A percentile compares a stretch with the other conserved stretches of the same genome.
Evolutionary conservation across 2,888 invertebrate species (phyloP).

Genomic region (Abrostola triplasia): DNA sequence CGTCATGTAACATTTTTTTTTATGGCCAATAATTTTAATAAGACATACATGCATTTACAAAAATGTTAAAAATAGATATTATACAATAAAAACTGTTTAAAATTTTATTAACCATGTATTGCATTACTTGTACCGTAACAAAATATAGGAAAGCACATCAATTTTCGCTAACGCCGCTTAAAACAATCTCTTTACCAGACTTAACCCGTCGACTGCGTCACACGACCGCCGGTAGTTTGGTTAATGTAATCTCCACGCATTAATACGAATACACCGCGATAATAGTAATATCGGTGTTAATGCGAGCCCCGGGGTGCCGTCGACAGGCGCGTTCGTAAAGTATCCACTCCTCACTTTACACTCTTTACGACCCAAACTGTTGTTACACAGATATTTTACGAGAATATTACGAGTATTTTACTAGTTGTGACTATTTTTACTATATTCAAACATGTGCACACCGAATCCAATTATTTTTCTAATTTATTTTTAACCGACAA

Average conservation of each 20-base stretch:
- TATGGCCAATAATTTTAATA: no score
- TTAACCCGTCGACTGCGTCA: conserved; percentile 46
- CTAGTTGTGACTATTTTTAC: conserved; percentile 29
- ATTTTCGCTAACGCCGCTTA: background rate
- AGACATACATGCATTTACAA: no score
- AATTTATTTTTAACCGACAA: conserved; percentile 56
- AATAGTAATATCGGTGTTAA: conserved; percentile 61
- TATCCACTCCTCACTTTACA: conserved; percentile 41
- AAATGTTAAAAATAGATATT: no score
- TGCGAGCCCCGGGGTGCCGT: conserved; percentile 61
- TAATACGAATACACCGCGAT: conserved; percentile 53
- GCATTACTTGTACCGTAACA: no score
- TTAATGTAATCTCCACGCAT: conserved; percentile 47
- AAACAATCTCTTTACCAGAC: conserved; percentile 31
- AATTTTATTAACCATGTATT: no score
- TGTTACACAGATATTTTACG: conserved; percentile 48
- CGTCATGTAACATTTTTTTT: no score
- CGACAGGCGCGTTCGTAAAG: conserved; percentile 49
- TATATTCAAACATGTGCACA: conserved; percentile 25
- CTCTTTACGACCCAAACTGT: conserved; percentile 34
- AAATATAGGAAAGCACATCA: no score
- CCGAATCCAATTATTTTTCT: conserved; percentile 58
- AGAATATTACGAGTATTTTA: conserved; percentile 36
- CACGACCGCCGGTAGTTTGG: conserved; percentile 44
- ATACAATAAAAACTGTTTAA: no score